A percentile compares a stretch with the other conserved stretches of the same genome.
These are phyloP conservation scores for Eptatretus burgeri DNA, from an alignment of 2,113 vertebrate genomes.

Conservation along the genomic window DNA sequence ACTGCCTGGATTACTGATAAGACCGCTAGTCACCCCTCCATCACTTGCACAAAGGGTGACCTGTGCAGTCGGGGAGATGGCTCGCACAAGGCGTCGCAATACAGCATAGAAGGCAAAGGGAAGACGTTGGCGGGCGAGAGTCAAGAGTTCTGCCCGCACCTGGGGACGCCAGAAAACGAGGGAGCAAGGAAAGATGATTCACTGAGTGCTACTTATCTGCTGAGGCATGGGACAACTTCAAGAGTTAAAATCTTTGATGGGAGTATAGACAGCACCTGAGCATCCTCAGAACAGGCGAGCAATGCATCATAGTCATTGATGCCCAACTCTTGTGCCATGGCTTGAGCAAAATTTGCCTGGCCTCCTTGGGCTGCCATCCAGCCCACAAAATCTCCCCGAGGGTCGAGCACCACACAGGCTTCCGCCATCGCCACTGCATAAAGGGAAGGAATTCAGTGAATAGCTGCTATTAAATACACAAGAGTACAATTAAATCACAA, in stretches of 20 bases:
- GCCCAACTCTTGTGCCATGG: slow-evolving; percentile 3
- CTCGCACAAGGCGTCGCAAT: background rate
- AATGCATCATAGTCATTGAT: background rate
- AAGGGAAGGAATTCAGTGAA: too few species aligned
- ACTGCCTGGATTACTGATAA: background rate
- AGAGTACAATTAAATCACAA: too few species aligned
- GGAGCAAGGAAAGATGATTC: background rate
- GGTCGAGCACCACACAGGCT: slow-evolving; percentile 5
- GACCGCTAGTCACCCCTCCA: background rate
- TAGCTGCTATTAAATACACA: too few species aligned
- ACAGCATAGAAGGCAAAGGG: slow-evolving; percentile 5
- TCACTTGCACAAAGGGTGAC: background rate
- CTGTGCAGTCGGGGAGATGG: background rate
- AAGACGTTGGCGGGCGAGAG: slow-evolving; percentile 3
- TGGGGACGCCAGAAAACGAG: too few species aligned
- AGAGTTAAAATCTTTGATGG: too few species aligned
- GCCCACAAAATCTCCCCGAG: background rate
- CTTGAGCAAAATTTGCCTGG: background rate
- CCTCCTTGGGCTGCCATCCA: background rate
- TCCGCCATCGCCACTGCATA: background rate
- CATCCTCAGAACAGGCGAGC: background rate
- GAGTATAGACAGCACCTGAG: too few species aligned
- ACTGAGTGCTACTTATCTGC: too few species aligned
- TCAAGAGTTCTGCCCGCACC: slow-evolving; percentile 4
- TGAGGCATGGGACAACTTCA: too few species aligned